Percentiles rank a stretch among this genome's conserved stretches.
phyloP scores from a whole-genome alignment of 2,113 vertebrate species.

The Phainopepla nitens region DNA sequence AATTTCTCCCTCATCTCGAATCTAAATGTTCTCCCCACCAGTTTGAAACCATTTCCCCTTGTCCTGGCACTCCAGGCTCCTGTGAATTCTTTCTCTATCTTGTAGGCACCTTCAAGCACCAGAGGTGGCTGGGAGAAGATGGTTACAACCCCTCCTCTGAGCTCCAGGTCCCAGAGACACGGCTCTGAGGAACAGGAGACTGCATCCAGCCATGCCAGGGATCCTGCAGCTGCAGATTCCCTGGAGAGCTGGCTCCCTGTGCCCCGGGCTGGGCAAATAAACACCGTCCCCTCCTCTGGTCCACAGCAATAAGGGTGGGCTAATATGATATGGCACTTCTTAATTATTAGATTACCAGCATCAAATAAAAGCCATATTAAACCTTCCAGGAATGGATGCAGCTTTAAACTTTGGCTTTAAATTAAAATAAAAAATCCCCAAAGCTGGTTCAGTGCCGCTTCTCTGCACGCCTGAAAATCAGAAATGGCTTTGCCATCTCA shows the following conservation, averaged over 20 bases:
- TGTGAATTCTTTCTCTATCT: background rate
- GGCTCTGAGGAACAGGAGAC: background rate
- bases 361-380: slow-evolving; percentile 7
- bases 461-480: background rate
- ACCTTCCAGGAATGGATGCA: background rate
- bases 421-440: background rate
- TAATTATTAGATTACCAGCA: background rate
- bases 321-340: background rate
- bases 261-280: background rate
- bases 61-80: background rate
- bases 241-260: background rate
- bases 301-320: background rate
- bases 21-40: background rate
- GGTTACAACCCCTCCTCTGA: background rate
- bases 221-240: background rate
- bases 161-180: background rate
- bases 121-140: background rate
- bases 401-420: slow-evolving; percentile 20
- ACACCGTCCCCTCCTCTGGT: background rate
- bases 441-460: background rate
- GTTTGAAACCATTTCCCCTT: background rate
- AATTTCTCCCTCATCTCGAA: background rate
- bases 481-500: slow-evolving; percentile 57
- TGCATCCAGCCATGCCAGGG: background rate
- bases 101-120: background rate